Percentiles rank a stretch among this genome's conserved stretches.
Conservation (phyloP, 2,888 invertebrate genomes). For the Amphipyra tragopoginis region DNA sequence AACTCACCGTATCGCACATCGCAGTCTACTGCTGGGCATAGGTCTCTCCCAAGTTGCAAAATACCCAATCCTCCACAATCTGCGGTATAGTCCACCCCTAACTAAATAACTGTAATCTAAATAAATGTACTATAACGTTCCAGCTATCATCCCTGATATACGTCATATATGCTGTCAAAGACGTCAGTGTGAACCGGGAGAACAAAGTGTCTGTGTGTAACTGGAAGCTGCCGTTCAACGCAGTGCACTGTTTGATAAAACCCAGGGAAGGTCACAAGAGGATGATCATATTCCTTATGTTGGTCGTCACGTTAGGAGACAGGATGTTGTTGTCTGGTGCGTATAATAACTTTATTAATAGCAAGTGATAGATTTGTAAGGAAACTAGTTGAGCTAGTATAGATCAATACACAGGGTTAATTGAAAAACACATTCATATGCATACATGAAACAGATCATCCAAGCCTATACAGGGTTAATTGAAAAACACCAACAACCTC, state of each 20-base stretch:
- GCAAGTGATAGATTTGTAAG: too few species aligned
- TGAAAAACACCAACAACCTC: too few species aligned
- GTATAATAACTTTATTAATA: slow-evolving; percentile 14
- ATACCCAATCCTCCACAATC: too few species aligned
- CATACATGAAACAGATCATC: too few species aligned
- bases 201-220: slow-evolving; percentile 89
- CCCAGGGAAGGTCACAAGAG: slow-evolving; percentile 91
- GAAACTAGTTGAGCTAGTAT: too few species aligned
- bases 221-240: slow-evolving; percentile 82
- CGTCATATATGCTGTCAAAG: slow-evolving; percentile 91
- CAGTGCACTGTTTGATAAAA: slow-evolving; percentile 90
- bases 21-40: too few species aligned
- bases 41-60: too few species aligned
- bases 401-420: too few species aligned
- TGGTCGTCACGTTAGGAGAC: slow-evolving; percentile 89
- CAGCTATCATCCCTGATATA: slow-evolving; percentile 90
- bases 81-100: too few species aligned
- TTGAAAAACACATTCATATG: too few species aligned
- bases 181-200: slow-evolving; percentile 91
- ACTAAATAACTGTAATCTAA: neutral
- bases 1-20: too few species aligned
- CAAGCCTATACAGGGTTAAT: too few species aligned
- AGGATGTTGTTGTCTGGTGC: slow-evolving; percentile 82
- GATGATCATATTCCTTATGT: slow-evolving; percentile 91
- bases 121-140: slow-evolving; percentile 44